Conservation (phyloP, 2,797 vertebrate genomes). For the Craterocephalus amniculus region DNA sequence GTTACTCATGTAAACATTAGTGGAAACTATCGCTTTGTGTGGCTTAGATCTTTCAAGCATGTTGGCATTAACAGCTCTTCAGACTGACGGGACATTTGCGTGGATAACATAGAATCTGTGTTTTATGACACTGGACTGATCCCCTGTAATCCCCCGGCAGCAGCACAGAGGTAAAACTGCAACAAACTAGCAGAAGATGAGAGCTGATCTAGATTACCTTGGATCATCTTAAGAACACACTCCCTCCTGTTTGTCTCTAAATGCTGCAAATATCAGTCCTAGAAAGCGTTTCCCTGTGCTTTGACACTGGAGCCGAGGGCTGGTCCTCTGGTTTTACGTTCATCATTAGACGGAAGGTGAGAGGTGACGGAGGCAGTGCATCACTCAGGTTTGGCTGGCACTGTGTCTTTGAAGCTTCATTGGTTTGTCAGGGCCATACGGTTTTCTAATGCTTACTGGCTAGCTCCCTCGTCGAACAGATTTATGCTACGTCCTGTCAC, state of each 20-base stretch:
- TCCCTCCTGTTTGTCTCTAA: not conserved
- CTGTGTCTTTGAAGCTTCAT: not conserved
- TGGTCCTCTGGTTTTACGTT: not conserved
- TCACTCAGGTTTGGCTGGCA: not conserved
- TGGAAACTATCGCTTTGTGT: too few relatives aligned
- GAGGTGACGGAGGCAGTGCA: not conserved
- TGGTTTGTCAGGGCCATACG: not conserved
- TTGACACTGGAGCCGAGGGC: not conserved
- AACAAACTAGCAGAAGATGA: too few relatives aligned
- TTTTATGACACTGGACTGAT: not conserved
- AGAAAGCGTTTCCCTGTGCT: not conserved
- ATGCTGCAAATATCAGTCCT: too few relatives aligned
- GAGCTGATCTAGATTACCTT: too few relatives aligned
- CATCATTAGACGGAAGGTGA: not conserved
- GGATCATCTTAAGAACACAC: not conserved
- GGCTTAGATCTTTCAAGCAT: too few relatives aligned
- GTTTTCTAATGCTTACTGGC: not conserved
- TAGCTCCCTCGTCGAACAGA: not conserved
- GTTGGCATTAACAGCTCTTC: not conserved
- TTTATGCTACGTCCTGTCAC: not conserved
- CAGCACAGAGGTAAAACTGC: not conserved
- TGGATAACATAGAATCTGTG: not conserved
- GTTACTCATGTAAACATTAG: too few relatives aligned
- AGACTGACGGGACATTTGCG: not conserved
- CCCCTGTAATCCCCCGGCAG: too few relatives aligned